Base-by-base conservation (phyloP, 2,113 vertebrate species). In the Trematocara zebra region DNA sequence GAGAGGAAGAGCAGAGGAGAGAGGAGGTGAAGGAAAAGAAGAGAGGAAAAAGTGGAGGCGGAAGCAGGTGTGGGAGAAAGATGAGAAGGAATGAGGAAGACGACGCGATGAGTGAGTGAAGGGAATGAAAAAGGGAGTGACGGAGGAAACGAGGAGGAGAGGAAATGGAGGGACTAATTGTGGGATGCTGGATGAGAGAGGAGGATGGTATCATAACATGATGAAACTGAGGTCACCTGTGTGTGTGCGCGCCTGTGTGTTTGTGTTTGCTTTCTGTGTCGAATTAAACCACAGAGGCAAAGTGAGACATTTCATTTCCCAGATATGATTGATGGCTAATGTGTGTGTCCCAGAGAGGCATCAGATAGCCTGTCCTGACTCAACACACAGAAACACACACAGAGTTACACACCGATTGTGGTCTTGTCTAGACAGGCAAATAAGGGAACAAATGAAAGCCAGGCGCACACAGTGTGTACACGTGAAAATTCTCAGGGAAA, bases 251-350 rank as follows among this genome's bases (percentile, higher is more conserved):
- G 7, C 0, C 78, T 80, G 79, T 67, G 40, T 85, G 67, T 83
- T 78, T 76, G 85, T 86, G 83, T 85, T 54, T 90, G 78, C 17
- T 72, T 85, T 76, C 80, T 80, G 49, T 76, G 80, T 92, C 47
- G 81, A 93, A 92, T 93, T 80, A 92, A 91, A 90, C 74, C 59
- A 83, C 59, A 84, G 86, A 51, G 67, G 84, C 86, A 78, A 57
- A 81, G 85, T 76, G 79, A 91, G 91, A 93, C 91, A 85, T 94
- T 93, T 91, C 90, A 93, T 92, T 93, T 90, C 82, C 89, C 81
- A 84, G 61, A 81, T 81, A 91, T 93, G 93, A 94, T 89, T 89
- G 91, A 94, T 93, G 86, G 90, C 87, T 90, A 85, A 85, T 83
- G 89, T 80, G 40, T 85, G 89, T 78, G 79, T 88, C 83, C 31